Base-by-base conservation (phyloP, 2,888 invertebrate species). In the Hemicrepidius hirtus region DNA sequence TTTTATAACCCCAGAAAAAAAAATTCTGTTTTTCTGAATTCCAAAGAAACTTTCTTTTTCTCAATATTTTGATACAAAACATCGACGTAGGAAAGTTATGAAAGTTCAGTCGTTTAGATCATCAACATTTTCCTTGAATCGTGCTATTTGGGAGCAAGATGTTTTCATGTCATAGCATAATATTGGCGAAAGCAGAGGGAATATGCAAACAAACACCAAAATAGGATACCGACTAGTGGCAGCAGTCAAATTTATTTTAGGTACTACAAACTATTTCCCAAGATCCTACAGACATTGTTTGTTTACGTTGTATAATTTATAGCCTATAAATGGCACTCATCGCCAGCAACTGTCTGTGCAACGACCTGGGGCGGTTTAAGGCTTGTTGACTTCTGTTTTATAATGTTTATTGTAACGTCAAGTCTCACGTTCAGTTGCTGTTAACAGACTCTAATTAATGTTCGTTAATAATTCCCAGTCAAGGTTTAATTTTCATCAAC, bases 301-400 rank as follows among this genome's bases (percentile, higher is more conserved):
- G 66, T 68, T 68, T 68, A 68, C 18, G 21, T 60, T 68, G 24
- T 68, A 68, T 68, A 68, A 68, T 68, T 68, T 68, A 68, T 59
- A 16, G 57, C 57, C 55, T 53, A 67, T 67, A 57, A 67, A 67
- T 67, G 67, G 68, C 68, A 59, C 59, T 68, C 68, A 59, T 44
- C 66, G 24, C 66, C 57, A 57, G 55, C 16, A 55, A 37, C 35
- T 35, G 37, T 16, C 24, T 57, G 66, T 66, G 55, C 68, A 59
- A 68, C 57, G 59, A 60, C 49, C 59, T 57, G 66, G 40, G 32
- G 32, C 32, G 44, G n/a, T 28, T 32, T 5, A 16, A 32, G 13
- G 32, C 20, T 40, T 57, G 37, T 37, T 57, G 37, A 37, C 57
- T 35, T 37, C 16, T 37, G 24, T 21, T 53, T 35, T 55, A 18